Evolutionary conservation across 1,140 invertebrate species (phyloP), one percentile per base, ranked within the genome.

Genomic region (Oedothorax gibbosus): DNA sequence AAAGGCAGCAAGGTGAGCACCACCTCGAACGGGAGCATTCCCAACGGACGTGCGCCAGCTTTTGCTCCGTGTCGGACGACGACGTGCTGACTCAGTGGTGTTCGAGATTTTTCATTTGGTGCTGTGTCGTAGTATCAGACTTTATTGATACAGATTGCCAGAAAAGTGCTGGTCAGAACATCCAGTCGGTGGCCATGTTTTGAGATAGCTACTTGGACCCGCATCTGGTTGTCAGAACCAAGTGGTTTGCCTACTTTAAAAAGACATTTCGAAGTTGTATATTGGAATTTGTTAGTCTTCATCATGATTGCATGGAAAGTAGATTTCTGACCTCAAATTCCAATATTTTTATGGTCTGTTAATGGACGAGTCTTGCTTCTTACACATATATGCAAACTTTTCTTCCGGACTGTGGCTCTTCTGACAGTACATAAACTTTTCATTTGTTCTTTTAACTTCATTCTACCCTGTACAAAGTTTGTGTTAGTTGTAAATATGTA

Each of bases 21-120:
- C 87, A 88, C 90, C 84, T 91, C 91, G 86, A 90, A 90, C 78
- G 90, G 88, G 53, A 90, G 90, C 85, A 86, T 90, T 50, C 89
- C 89, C 49, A 91, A 91, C 87, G 90, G 91, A 56, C 90, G 90
- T 87, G 87, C 88, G 11, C 76, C 64, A 86, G 35, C 76, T 76
- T 78, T 72, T 60, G 50, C 57, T 21, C 51, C 75, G 6, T 81
- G 80, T 60, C 73, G 80, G 78, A 86, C 85, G 69, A 83, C 80
- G 7, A 77, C 62, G 12, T 86, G 85, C 66, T 86, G 75, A 84
- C 54, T 18, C 9, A 10, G 11, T 15, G 9, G 35, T 49, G 11
- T 7, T 11, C 9, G 10, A 20, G 62, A 4, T 9, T 72, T 75
- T 8, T 18, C 72, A 75, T 75, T 75, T 75, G 72, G 72, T 75